A percentile compares a stretch with the other conserved stretches of the same genome.
These are phyloP conservation scores for Listronotus bonariensis DNA, from an alignment of 1,140 invertebrate genomes.

Conservation along the genomic window DNA sequence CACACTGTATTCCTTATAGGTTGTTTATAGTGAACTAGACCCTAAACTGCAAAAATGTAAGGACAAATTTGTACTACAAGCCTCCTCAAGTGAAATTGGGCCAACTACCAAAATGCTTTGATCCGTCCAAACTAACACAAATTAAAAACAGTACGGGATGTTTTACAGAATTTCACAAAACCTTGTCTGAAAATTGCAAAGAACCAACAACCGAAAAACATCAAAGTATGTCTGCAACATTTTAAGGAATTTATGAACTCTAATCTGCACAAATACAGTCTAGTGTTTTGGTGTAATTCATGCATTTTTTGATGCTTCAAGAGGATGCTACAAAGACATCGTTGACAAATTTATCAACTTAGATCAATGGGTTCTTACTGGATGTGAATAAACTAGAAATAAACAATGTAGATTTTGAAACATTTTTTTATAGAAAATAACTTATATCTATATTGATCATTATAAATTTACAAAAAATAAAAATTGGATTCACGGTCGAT, in stretches of 20 bases:
- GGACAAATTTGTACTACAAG: conserved; percentile 17
- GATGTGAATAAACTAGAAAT: neutral
- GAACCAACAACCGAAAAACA: conserved; percentile 1
- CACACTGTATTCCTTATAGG: neutral
- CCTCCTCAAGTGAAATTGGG: neutral
- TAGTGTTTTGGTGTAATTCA: conserved; percentile 1
- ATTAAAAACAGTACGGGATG: neutral
- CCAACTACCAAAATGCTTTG: conserved; percentile 8
- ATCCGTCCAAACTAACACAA: conserved; percentile 9
- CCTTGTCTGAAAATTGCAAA: conserved; percentile 10
- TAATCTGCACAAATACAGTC: conserved; percentile 6
- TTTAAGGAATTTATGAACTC: neutral
- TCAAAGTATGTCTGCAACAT: conserved; percentile 12
- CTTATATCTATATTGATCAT: too few species aligned
- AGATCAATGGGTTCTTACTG: conserved; percentile 18
- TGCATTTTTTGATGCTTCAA: conserved; percentile 2
- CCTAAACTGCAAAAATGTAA: conserved; percentile 11
- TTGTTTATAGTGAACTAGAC: neutral
- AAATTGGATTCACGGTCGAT: too few species aligned
- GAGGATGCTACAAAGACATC: conserved; percentile 3
- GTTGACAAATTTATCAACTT: conserved; percentile 11
- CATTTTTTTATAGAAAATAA: too few species aligned
- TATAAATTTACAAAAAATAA: too few species aligned
- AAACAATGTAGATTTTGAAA: too few species aligned
- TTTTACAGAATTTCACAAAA: neutral